Percentiles rank a stretch among this genome's conserved stretches.
These are phyloP conservation scores for Paratilapia polleni DNA, from an alignment of 2,113 vertebrate genomes.

Conservation along the genomic window DNA sequence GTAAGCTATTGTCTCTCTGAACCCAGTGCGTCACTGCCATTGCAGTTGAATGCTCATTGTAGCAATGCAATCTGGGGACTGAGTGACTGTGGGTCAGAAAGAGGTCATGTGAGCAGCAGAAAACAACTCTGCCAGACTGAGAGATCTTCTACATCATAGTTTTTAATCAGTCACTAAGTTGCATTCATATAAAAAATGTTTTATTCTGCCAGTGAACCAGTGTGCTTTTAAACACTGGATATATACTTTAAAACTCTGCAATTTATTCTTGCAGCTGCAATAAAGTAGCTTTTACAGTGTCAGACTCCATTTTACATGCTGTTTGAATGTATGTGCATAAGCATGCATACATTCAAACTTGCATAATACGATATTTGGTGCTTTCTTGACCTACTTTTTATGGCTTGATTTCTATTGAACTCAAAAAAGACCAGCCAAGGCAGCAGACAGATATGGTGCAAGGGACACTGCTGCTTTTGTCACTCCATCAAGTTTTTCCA, in stretches of 20 bases:
- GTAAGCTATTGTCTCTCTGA: conserved; percentile 74
- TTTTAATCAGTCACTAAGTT: neutral
- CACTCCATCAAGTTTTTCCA: conserved; percentile 60
- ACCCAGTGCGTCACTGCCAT: conserved; percentile 65
- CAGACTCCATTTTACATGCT: neutral
- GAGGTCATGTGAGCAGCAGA: conserved; percentile 58
- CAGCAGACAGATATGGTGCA: conserved; percentile 62
- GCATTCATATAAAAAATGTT: neutral
- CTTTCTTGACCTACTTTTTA: neutral
- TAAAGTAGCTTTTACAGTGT: neutral
- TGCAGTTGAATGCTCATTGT: conserved; percentile 69
- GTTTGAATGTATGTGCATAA: neutral
- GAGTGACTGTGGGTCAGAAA: conserved; percentile 64
- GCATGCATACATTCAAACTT: neutral
- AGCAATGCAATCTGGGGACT: conserved; percentile 69
- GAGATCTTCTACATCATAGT: neutral
- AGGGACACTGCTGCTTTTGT: conserved; percentile 67
- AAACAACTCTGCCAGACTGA: conserved; percentile 39
- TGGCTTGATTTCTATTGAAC: neutral
- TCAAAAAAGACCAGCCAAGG: conserved; percentile 35
- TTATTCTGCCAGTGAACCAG: neutral
- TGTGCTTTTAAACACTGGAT: neutral
- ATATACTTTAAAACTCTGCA: neutral
- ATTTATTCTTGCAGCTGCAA: neutral
- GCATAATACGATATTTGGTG: neutral